phyloP scores from a whole-genome alignment of 1,140 invertebrate species.

The Lethrus apterus region DNA sequence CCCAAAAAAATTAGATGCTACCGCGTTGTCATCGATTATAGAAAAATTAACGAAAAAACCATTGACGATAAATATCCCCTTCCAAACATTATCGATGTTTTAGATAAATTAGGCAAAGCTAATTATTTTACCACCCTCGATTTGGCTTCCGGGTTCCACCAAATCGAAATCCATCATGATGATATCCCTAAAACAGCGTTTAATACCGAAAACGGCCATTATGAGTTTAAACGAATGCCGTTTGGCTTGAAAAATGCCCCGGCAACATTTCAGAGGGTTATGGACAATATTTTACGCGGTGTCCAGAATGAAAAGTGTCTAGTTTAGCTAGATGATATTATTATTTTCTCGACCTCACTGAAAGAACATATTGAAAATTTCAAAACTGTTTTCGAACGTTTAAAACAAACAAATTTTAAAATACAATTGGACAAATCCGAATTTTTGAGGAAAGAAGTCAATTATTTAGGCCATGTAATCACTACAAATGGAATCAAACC shows the following conservation, averaged over 20 bases:
- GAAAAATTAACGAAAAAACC: slow-evolving; percentile 3
- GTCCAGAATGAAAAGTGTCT: slow-evolving; percentile 17
- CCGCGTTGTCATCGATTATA: slow-evolving; percentile 29
- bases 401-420: slow-evolving; percentile 23
- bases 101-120: slow-evolving; percentile 6
- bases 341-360: slow-evolving; percentile 35
- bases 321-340: slow-evolving; percentile 41
- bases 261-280: slow-evolving; percentile 2
- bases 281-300: slow-evolving; percentile 7
- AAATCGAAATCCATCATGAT: slow-evolving; percentile 5
- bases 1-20: slow-evolving; percentile 32
- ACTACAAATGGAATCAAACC: slow-evolving; percentile 19
- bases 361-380: slow-evolving; percentile 30
- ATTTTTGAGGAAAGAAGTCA: slow-evolving; percentile 18
- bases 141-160: slow-evolving; percentile 6
- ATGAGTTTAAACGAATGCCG: too few species aligned
- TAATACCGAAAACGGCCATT: too few species aligned
- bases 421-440: slow-evolving; percentile 31
- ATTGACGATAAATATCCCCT: slow-evolving; percentile 3
- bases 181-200: too few species aligned
- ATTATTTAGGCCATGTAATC: slow-evolving; percentile 11
- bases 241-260: too few species aligned
- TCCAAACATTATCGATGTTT: background rate
- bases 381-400: slow-evolving; percentile 28
- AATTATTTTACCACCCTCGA: slow-evolving; percentile 4